These are phyloP conservation scores for Pseudorhombus dupliciocellatus DNA, from an alignment of 2,113 vertebrate genomes.

Conservation along the genomic window DNA sequence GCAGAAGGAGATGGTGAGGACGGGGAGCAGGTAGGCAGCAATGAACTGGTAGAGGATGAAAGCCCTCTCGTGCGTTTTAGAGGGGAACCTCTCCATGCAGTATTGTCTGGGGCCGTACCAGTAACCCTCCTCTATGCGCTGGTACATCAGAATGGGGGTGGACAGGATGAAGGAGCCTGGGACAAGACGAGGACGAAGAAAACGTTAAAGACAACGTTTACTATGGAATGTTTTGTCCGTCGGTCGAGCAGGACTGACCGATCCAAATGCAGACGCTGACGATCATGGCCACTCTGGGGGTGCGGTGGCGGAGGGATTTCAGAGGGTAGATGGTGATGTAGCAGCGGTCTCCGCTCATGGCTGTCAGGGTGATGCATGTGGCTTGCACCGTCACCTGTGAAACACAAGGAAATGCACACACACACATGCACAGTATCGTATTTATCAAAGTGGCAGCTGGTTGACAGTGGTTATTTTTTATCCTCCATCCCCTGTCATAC, in stretches of 20 bases:
- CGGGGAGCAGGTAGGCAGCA: slow-evolving; percentile 82
- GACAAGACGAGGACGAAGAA: neutral
- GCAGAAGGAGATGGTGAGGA: slow-evolving; percentile 84
- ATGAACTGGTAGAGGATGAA: slow-evolving; percentile 87
- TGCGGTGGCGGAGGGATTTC: slow-evolving; percentile 85
- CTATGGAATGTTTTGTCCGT: neutral
- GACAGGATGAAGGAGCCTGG: slow-evolving; percentile 85
- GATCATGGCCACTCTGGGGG: slow-evolving; percentile 83
- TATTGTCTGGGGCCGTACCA: slow-evolving; percentile 85
- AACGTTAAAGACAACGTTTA: no score
- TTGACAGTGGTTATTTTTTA: no score
- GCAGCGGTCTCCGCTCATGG: slow-evolving; percentile 87
- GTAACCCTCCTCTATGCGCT: slow-evolving; percentile 84
- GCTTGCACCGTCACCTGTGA: slow-evolving; percentile 86
- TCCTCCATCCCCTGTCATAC: no score
- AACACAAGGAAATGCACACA: neutral
- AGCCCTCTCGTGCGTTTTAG: slow-evolving; percentile 81
- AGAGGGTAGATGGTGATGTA: slow-evolving; percentile 86
- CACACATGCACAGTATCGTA: no score
- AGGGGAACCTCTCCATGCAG: slow-evolving; percentile 85
- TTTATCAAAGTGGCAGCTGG: no score
- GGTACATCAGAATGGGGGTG: slow-evolving; percentile 83
- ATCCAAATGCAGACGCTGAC: slow-evolving; percentile 88
- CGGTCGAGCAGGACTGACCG: slow-evolving; percentile 60
- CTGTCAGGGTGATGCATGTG: slow-evolving; percentile 86